phyloP scores from a whole-genome alignment of 2,888 invertebrate genomes.

The Dicyrtoma fusca region DNA sequence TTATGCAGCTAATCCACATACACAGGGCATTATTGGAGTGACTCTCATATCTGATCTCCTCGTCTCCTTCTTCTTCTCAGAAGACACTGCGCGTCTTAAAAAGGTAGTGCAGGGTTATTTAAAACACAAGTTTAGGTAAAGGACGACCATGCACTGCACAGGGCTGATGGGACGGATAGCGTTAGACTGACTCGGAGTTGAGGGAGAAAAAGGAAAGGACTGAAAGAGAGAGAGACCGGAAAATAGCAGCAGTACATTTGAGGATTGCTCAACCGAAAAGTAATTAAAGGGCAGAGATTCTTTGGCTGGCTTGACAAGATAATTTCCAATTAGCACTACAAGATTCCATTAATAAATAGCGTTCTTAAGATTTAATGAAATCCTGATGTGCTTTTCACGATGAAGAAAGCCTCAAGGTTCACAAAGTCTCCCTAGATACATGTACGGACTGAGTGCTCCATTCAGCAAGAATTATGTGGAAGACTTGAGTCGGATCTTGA shows the following conservation, averaged over 20 bases:
- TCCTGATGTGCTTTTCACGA: conserved; percentile 17
- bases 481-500: conserved; percentile 17
- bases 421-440: conserved; percentile 13
- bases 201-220: neutral
- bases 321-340: conserved; percentile 35
- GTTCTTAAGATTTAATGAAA: conserved; percentile 1
- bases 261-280: conserved; percentile 24
- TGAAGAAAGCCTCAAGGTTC: conserved; percentile 11
- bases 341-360: conserved; percentile 26
- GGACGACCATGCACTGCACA: neutral
- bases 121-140: neutral
- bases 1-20: neutral
- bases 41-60: neutral
- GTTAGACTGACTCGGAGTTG: too few species aligned
- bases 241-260: neutral
- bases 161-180: neutral
- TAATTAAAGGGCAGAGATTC: conserved; percentile 36
- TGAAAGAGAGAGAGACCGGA: neutral
- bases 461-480: conserved; percentile 12
- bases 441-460: neutral
- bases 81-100: neutral
- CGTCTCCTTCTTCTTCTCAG: neutral
- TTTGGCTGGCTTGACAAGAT: conserved; percentile 31
- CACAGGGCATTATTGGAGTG: neutral
- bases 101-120: neutral